A percentile compares a stretch with the other conserved stretches of the same genome.
Conservation (phyloP, 2,113 vertebrate genomes). For the Phrynosoma platyrhinos region DNA sequence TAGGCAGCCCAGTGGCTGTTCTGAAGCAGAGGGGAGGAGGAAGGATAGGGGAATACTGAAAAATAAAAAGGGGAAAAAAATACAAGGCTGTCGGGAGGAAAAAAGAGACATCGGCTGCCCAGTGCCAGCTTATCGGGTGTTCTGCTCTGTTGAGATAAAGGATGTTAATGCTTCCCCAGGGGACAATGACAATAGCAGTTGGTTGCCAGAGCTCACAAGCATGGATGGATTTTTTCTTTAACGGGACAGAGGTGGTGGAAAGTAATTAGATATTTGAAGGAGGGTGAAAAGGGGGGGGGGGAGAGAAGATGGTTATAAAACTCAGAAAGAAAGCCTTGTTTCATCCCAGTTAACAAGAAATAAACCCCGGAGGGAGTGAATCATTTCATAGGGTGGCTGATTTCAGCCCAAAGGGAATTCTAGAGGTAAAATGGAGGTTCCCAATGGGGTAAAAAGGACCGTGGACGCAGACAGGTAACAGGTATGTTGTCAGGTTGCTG, state of each 20-base stretch:
- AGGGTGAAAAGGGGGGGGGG: background rate
- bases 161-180: slow-evolving; percentile 10
- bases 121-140: slow-evolving; percentile 1
- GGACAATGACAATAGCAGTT: background rate
- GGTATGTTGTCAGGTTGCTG: background rate
- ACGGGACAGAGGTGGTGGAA: accelerated
- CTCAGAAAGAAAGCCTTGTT: no score
- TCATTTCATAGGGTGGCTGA: no score
- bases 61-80: background rate
- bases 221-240: background rate
- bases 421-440: no score
- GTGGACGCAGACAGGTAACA: no score
- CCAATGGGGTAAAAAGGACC: no score
- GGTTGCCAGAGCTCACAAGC: background rate
- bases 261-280: background rate
- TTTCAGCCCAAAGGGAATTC: no score
- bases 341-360: no score
- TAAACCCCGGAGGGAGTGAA: no score
- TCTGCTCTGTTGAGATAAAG: slow-evolving; percentile 29
- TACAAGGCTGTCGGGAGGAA: background rate
- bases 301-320: background rate
- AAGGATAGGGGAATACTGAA: background rate
- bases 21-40: background rate
- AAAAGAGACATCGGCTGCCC: background rate
- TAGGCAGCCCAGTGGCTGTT: background rate